Conservation (phyloP, 2,797 vertebrate species). For the Betta splendens region DNA sequence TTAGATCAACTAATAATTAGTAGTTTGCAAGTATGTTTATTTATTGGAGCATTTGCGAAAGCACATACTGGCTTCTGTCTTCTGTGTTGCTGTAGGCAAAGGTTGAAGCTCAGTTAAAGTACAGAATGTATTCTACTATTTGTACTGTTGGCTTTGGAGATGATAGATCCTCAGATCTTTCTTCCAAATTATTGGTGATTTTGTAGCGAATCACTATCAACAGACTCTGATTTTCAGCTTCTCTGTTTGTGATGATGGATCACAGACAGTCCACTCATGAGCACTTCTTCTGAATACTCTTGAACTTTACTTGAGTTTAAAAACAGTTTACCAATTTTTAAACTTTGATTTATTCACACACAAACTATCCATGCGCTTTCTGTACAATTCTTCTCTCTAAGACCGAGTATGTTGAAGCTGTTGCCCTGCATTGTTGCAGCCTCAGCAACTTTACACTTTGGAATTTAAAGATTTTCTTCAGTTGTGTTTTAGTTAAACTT, state of each 20-base stretch:
- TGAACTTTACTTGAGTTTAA: not conserved
- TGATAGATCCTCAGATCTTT: conserved; percentile 12
- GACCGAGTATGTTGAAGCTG: not conserved
- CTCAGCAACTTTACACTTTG: not conserved
- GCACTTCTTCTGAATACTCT: conserved; percentile 2
- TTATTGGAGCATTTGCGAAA: conserved; percentile 5
- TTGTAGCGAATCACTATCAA: conserved; percentile 25
- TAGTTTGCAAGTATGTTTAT: conserved; percentile 20
- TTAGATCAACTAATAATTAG: conserved; percentile 41
- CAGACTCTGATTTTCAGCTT: conserved; percentile 28
- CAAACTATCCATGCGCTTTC: conserved; percentile 19
- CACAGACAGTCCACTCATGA: conserved; percentile 16
- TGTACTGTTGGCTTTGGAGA: conserved; percentile 10
- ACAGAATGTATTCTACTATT: not conserved
- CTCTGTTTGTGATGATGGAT: conserved; percentile 4
- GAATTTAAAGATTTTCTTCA: not conserved
- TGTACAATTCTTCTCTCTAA: not conserved
- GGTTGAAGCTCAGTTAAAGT: not conserved
- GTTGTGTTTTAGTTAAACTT: not conserved
- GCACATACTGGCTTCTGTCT: not conserved
- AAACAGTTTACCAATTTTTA: conserved; percentile 9
- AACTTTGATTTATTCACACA: conserved; percentile 5
- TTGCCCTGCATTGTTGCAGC: not conserved
- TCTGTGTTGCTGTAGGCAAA: not conserved
- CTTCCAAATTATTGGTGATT: conserved; percentile 14